phyloP scores from a whole-genome alignment of 2,888 invertebrate species.

The Caradrina clavipalpis region DNA sequence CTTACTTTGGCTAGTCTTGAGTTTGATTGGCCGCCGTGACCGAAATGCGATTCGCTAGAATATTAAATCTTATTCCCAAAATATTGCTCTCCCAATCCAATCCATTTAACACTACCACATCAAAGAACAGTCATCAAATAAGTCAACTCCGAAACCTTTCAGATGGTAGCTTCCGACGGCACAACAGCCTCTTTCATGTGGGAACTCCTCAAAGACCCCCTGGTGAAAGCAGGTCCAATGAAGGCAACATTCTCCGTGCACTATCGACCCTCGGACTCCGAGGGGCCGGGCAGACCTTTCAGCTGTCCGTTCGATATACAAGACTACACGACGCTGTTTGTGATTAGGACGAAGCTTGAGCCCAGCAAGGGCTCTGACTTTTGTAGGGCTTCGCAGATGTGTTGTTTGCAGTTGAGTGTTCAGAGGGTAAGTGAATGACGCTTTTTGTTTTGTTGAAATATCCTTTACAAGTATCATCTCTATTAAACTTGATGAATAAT shows the following conservation, averaged over 20 bases:
- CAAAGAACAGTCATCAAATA: background rate
- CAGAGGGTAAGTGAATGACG: conserved; percentile 86
- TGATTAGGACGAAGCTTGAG: conserved; percentile 94
- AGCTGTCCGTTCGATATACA: conserved; percentile 94
- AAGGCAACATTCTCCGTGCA: conserved; percentile 84
- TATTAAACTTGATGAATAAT: too few species aligned
- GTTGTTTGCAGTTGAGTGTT: conserved; percentile 94
- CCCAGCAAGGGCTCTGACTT: conserved; percentile 95
- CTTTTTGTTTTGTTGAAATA: too few species aligned
- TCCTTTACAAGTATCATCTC: too few species aligned
- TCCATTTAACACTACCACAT: too few species aligned
- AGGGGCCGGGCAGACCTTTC: conserved; percentile 85
- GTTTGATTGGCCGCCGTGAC: too few species aligned
- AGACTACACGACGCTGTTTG: conserved; percentile 96
- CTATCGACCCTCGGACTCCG: conserved; percentile 76
- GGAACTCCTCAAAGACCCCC: conserved; percentile 93
- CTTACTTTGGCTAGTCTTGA: too few species aligned
- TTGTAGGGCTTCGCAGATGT: conserved; percentile 97
- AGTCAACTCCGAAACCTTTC: conserved; percentile 41
- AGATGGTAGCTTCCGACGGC: conserved; percentile 93
- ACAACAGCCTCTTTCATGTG: conserved; percentile 96
- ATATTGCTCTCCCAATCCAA: too few species aligned
- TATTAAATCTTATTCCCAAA: too few species aligned
- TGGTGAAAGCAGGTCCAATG: conserved; percentile 90
- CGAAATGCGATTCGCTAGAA: too few species aligned